These are phyloP conservation scores for Camarhynchus parvulus DNA, from an alignment of 2,113 vertebrate species.

Conservation along the genomic window DNA sequence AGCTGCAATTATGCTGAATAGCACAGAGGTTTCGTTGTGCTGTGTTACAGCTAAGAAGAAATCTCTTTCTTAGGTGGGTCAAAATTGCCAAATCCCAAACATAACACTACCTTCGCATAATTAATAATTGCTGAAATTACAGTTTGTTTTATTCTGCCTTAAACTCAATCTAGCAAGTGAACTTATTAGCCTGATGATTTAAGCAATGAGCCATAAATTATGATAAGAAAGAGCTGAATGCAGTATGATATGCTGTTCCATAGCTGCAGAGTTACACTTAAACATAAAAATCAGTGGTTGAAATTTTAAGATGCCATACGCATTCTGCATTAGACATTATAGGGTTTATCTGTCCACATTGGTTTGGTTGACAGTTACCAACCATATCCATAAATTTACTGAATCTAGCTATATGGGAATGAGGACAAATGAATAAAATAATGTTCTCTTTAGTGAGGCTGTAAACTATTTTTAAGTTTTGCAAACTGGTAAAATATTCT, in stretches of 20 bases:
- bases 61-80: not conserved
- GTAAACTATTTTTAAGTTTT: not conserved
- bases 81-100: not conserved
- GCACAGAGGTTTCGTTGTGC: constrained; percentile 6
- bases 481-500: not conserved
- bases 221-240: not conserved
- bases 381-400: not conserved
- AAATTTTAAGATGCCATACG: accelerated
- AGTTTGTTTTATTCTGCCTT: not conserved
- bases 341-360: not conserved
- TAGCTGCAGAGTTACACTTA: not conserved
- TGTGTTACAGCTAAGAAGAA: not conserved
- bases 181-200: not conserved
- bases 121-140: not conserved
- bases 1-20: not conserved
- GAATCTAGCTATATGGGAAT: not conserved
- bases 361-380: not conserved
- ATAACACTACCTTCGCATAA: not conserved
- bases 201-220: not conserved
- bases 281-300: not conserved
- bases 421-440: not conserved
- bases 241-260: not conserved
- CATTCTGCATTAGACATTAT: not conserved
- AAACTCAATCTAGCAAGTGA: not conserved
- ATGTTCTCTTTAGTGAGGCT: not conserved